Conservation (phyloP, 1,140 invertebrate genomes). For the Drosophila azteca region DNA sequence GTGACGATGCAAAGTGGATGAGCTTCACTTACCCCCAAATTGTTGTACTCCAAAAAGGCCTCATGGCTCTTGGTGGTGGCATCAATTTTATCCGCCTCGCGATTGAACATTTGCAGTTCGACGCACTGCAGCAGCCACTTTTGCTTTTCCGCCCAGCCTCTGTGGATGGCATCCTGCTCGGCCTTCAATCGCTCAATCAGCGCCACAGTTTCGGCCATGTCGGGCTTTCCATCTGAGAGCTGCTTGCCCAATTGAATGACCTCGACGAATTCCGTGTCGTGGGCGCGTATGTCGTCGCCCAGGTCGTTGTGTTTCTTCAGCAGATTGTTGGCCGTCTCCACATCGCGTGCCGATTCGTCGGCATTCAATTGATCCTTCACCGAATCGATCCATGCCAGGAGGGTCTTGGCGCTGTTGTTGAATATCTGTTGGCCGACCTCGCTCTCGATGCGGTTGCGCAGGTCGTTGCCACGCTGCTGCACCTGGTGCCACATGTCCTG, state of each 20-base stretch:
- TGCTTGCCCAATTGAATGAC: conserved; percentile 91
- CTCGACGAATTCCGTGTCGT: conserved; percentile 89
- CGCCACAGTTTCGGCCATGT: conserved; percentile 88
- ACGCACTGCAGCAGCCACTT: conserved; percentile 93
- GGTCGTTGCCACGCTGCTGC: conserved; percentile 91
- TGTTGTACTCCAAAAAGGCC: conserved; percentile 94
- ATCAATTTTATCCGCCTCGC: conserved; percentile 98
- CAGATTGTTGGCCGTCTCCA: conserved; percentile 94
- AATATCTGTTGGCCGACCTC: conserved; percentile 98
- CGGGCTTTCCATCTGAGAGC: conserved; percentile 88
- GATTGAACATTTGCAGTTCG: conserved; percentile 95
- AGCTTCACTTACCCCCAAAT: conserved; percentile 90
- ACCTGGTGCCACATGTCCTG: conserved; percentile 94
- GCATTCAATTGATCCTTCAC: conserved; percentile 93
- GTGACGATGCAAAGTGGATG: no score
- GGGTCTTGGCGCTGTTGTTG: conserved; percentile 91
- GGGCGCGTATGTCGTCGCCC: conserved; percentile 94
- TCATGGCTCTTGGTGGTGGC: conserved; percentile 96
- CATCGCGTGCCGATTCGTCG: conserved; percentile 93
- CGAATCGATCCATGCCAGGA: conserved; percentile 90
- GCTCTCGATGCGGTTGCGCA: conserved; percentile 92
- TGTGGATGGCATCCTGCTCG: conserved; percentile 90
- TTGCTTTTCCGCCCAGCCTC: conserved; percentile 92
- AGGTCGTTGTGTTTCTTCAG: conserved; percentile 96
- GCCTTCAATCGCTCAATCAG: conserved; percentile 89